phyloP scores from a whole-genome alignment of 2,113 vertebrate species.

The Sander vitreus region DNA sequence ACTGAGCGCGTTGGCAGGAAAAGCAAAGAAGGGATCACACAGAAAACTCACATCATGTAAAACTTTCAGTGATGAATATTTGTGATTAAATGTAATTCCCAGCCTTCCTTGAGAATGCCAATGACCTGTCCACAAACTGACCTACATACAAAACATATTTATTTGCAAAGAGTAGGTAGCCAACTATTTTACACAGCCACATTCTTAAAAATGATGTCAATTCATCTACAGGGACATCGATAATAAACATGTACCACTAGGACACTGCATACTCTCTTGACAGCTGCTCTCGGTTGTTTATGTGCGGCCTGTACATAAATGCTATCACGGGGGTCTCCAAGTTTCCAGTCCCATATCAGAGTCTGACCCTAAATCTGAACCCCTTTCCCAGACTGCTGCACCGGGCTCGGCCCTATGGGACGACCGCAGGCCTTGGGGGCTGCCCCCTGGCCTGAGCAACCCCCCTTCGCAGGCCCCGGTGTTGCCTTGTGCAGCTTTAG shows the following conservation, averaged over 20 bases:
- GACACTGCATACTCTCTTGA: constrained; percentile 61
- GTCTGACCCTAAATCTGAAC: constrained; percentile 72
- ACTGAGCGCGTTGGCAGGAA: neutral
- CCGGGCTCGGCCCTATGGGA: constrained; percentile 53
- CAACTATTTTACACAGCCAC: constrained; percentile 61
- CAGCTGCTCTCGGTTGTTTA: constrained; percentile 76
- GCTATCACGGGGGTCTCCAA: constrained; percentile 70
- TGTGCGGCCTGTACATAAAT: constrained; percentile 64
- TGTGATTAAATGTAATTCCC: constrained; percentile 44
- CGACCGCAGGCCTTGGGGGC: constrained; percentile 40
- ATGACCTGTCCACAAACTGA: constrained; percentile 55
- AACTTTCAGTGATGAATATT: constrained; percentile 41
- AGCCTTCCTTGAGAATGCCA: constrained; percentile 40
- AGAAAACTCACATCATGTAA: constrained; percentile 28
- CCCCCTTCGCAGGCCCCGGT: constrained; percentile 36
- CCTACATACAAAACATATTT: constrained; percentile 64
- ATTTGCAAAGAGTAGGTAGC: constrained; percentile 65
- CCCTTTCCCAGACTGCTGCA: constrained; percentile 43
- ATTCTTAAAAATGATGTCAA: constrained; percentile 76
- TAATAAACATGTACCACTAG: constrained; percentile 75
- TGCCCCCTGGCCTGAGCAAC: constrained; percentile 50
- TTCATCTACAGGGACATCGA: constrained; percentile 58
- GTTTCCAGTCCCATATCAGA: constrained; percentile 65
- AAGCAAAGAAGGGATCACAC: neutral
- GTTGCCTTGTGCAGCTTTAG: constrained; percentile 50